Evolutionary conservation across 1,140 invertebrate genomes (phyloP).

Genomic region (Dysdera silvatica): DNA sequence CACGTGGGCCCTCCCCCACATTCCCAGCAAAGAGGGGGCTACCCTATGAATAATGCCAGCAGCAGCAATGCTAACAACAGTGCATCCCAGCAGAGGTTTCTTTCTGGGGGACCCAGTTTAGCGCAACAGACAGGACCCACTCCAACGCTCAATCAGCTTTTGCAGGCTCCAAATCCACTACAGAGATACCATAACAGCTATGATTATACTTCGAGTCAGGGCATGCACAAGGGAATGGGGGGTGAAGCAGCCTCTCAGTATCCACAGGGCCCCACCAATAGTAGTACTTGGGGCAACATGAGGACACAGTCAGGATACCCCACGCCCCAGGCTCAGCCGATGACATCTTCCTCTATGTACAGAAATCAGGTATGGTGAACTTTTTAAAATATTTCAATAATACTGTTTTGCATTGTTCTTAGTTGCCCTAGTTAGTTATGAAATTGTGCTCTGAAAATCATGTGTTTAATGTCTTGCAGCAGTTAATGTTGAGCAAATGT

Average conservation of each 20-base stretch:
- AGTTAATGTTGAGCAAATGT: no score
- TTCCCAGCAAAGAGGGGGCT: background rate
- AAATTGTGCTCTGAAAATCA: no score
- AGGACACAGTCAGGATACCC: constrained; percentile 5
- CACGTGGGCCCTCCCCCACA: background rate
- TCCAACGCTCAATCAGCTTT: constrained; percentile 78
- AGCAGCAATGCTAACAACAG: constrained; percentile 18
- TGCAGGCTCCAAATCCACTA: constrained; percentile 65
- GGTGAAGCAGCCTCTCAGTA: constrained; percentile 9
- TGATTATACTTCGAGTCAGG: constrained; percentile 29
- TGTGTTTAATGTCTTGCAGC: no score
- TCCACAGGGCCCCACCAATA: constrained; percentile 16
- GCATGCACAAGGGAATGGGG: constrained; percentile 15
- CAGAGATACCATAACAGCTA: constrained; percentile 41
- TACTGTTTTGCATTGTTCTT: no score
- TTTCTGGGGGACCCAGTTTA: constrained; percentile 57
- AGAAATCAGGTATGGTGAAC: constrained; percentile 24
- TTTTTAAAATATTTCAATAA: no score
- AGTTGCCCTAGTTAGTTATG: no score
- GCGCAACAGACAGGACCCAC: constrained; percentile 67
- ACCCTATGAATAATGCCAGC: background rate
- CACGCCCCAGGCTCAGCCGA: no score
- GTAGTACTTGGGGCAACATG: constrained; percentile 19
- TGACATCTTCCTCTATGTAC: constrained; percentile 23
- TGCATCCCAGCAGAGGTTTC: constrained; percentile 48